Percentiles rank a stretch among this genome's conserved stretches.
phyloP scores from a whole-genome alignment of 2,888 invertebrate genomes.

The Hypomecis atomaria region DNA sequence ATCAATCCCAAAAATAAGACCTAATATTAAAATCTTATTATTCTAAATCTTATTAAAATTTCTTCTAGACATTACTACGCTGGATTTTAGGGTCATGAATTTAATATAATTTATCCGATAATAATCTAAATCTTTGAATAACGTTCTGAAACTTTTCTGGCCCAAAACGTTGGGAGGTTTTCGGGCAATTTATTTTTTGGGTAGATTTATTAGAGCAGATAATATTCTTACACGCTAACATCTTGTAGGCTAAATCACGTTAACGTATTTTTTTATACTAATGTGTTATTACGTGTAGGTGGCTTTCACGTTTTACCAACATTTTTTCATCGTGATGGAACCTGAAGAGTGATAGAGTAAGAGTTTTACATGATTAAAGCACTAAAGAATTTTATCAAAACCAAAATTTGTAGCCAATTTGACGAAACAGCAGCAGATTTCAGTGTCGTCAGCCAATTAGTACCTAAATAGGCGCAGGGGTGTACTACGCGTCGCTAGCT shows the following conservation, averaged over 20 bases:
- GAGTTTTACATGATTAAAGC: too few relatives aligned
- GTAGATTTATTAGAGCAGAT: conserved; percentile 20
- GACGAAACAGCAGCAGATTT: neutral
- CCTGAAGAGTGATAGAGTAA: too few relatives aligned
- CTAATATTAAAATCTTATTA: too few relatives aligned
- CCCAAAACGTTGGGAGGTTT: conserved; percentile 6
- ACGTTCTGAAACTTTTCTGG: conserved; percentile 13
- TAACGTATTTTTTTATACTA: conserved; percentile 2
- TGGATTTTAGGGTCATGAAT: neutral
- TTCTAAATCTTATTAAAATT: neutral
- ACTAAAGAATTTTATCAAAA: too few relatives aligned
- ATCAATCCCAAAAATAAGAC: too few relatives aligned
- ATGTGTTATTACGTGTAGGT: conserved; percentile 10
- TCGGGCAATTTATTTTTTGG: conserved; percentile 21
- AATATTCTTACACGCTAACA: conserved; percentile 16
- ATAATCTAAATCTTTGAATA: conserved; percentile 11
- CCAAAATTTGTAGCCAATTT: too few relatives aligned
- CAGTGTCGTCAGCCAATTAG: neutral
- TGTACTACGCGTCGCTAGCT: too few relatives aligned
- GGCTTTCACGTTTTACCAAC: too few relatives aligned
- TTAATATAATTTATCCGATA: conserved; percentile 1
- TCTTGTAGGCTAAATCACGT: conserved; percentile 9
- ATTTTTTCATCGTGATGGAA: too few relatives aligned
- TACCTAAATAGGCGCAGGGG: too few relatives aligned
- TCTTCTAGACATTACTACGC: neutral